Evolutionary conservation across 2,888 invertebrate species (phyloP), one percentile per base, ranked within the genome.

Genomic region (Caenorhabditis doughertyi): DNA sequence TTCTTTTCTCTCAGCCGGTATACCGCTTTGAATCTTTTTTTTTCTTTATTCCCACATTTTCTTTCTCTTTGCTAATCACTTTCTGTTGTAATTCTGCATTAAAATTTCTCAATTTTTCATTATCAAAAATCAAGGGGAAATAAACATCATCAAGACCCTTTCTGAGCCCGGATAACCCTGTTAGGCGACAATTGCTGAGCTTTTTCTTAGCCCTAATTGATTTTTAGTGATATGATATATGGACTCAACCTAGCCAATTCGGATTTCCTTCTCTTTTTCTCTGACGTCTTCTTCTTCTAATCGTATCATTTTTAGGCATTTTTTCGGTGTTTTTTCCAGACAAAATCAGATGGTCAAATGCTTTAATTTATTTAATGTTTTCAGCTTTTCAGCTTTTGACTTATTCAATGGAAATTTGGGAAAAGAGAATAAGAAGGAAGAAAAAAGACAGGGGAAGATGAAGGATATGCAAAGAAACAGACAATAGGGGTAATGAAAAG

Each of bases 191-290:
- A 13, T 39, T 7, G 3, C 4, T 53, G 8, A 9, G 27, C 9
- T 29, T 56, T 56, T 29, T 32, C 23, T 51, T 51, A 21, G n/a
- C 18, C 35, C 35, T 35, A 13, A 47, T 47, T 51, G 21, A 51
- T 51, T 65, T 44, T 51, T 27, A 65, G 29, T 13, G 44, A 49
- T 44, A 13, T 44, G 25, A 47, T 35, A 55, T 68, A 70, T 35
- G 68, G 68, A 70, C 68, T 44, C 68, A 56, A 70, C 68, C 68
- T 70, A 70, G 68, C 67, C n/a, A 65, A 39, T 39, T 39, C 16
- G 5, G 49, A 42, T 55, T 55, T 67, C 42, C 42, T 70, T 32
- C 47, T 18, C 25, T 55, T 42, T 27, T 39, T 39, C 9, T 32
- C 9, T 32, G 32, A 32, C 4, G 9, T 32, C 32, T 9, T 9